Percentiles rank a stretch among this genome's conserved stretches.
These are phyloP conservation scores for Torymus aiolomorphi DNA, from an alignment of 2,888 invertebrate species.

Conservation along the genomic window DNA sequence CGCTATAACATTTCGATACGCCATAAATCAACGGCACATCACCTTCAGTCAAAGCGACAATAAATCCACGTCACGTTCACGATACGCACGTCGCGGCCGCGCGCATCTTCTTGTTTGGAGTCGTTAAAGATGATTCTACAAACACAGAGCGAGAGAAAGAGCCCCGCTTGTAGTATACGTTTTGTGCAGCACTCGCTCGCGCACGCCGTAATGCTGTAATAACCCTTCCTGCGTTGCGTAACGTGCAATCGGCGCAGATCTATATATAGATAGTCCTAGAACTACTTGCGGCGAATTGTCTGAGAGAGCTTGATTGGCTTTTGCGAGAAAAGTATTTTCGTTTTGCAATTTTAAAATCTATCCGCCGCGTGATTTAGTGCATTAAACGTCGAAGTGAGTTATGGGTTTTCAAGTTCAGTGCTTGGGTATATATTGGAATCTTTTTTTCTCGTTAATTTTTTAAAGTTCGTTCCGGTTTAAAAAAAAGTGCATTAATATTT, in stretches of 20 bases:
- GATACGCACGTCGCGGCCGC: slow-evolving; percentile 31
- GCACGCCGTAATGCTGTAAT: slow-evolving; percentile 4
- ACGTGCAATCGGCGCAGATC: slow-evolving; percentile 3
- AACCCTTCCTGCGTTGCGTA: slow-evolving; percentile 29
- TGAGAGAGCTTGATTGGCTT: background rate
- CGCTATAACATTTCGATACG: slow-evolving; percentile 38
- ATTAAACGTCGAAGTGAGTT: no score
- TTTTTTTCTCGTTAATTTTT: no score
- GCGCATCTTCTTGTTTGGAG: slow-evolving; percentile 39
- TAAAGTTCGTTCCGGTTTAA: no score
- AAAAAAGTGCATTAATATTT: no score
- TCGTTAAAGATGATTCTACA: slow-evolving; percentile 47
- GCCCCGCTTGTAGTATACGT: background rate
- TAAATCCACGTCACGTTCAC: slow-evolving; percentile 52
- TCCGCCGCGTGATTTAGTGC: no score
- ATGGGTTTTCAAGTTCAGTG: no score
- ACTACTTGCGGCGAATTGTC: slow-evolving; percentile 2
- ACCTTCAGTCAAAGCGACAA: slow-evolving; percentile 35
- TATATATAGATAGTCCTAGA: slow-evolving; percentile 39
- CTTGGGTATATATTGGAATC: background rate
- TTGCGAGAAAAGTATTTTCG: slow-evolving; percentile 4
- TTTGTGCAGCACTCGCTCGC: background rate
- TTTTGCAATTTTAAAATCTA: no score
- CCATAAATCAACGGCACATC: slow-evolving; percentile 37
- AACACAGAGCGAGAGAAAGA: slow-evolving; percentile 4